A percentile compares a stretch with the other conserved stretches of the same genome.
phyloP scores from a whole-genome alignment of 2,797 vertebrate species.

The Ficedula albicollis region DNA sequence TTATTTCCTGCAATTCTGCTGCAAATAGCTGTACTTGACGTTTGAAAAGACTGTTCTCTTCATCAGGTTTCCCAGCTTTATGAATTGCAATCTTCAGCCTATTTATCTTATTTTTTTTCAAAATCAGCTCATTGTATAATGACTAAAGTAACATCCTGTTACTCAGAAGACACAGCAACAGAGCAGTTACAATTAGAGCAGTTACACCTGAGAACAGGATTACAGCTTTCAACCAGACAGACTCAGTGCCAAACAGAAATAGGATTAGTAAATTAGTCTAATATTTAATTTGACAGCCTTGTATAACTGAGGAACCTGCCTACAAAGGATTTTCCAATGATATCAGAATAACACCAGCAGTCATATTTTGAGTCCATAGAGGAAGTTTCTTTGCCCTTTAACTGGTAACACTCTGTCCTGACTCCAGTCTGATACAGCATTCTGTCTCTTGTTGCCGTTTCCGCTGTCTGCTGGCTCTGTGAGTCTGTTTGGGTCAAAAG shows the following conservation, averaged over 20 bases:
- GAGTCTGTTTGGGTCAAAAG: slow-evolving; percentile 21
- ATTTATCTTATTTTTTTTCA: background rate
- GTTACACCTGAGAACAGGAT: background rate
- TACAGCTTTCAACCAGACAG: background rate
- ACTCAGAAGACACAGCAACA: background rate
- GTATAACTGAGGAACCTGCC: background rate
- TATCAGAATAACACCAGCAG: background rate
- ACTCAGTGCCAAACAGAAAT: background rate
- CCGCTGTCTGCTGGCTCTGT: background rate
- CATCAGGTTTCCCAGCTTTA: background rate
- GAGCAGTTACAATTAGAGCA: too few species aligned
- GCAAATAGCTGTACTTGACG: background rate
- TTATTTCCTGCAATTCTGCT: background rate
- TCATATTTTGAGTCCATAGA: background rate
- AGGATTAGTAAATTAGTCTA: background rate
- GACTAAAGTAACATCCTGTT: background rate
- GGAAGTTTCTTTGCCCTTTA: background rate
- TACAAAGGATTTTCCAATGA: background rate
- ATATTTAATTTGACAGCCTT: background rate
- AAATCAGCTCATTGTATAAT: background rate
- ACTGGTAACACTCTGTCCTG: background rate
- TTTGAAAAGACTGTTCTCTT: background rate
- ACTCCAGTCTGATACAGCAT: background rate
- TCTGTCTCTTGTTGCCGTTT: slow-evolving; percentile 13
- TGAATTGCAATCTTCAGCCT: background rate